phyloP scores from a whole-genome alignment of 2,888 invertebrate species.

The Punctoribates punctum region DNA sequence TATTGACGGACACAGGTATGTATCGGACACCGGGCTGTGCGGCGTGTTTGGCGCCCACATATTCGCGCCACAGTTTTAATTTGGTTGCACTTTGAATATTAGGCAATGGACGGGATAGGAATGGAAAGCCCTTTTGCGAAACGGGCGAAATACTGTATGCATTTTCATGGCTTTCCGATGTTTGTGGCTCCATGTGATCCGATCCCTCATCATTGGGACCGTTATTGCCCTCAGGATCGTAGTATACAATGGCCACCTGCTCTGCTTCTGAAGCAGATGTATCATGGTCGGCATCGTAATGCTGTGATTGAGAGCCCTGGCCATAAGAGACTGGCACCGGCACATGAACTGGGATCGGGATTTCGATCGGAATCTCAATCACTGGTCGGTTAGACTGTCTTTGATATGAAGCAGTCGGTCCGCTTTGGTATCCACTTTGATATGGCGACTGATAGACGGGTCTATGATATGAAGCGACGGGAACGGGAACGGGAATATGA shows the following conservation, averaged over 20 bases:
- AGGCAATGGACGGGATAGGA: conserved; percentile 22
- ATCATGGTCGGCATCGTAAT: conserved; percentile 30
- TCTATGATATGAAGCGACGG: conserved; percentile 22
- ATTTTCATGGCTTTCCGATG: conserved; percentile 34
- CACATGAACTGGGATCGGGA: conserved; percentile 36
- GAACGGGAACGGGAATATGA: conserved; percentile 37
- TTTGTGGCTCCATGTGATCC: conserved; percentile 38
- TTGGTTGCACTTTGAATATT: conserved; percentile 34
- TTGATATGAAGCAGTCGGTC: conserved; percentile 27
- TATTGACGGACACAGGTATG: conserved; percentile 27
- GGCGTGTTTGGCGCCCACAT: conserved; percentile 41
- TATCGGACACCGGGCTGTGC: conserved; percentile 41
- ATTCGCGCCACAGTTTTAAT: conserved; percentile 42
- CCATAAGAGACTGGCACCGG: conserved; percentile 33
- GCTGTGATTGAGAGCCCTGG: conserved; percentile 9
- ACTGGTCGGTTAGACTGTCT: conserved; percentile 33
- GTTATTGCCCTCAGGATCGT: conserved; percentile 38
- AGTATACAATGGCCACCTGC: conserved; percentile 38
- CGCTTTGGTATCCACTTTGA: conserved; percentile 2
- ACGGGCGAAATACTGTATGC: not conserved
- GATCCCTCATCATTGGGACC: conserved; percentile 2
- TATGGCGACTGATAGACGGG: conserved; percentile 26
- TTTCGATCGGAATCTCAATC: conserved; percentile 40
- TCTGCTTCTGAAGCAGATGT: conserved; percentile 39
- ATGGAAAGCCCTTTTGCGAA: conserved; percentile 2